phyloP scores from a whole-genome alignment of 2,888 invertebrate genomes.

The Artemia sinica region DNA sequence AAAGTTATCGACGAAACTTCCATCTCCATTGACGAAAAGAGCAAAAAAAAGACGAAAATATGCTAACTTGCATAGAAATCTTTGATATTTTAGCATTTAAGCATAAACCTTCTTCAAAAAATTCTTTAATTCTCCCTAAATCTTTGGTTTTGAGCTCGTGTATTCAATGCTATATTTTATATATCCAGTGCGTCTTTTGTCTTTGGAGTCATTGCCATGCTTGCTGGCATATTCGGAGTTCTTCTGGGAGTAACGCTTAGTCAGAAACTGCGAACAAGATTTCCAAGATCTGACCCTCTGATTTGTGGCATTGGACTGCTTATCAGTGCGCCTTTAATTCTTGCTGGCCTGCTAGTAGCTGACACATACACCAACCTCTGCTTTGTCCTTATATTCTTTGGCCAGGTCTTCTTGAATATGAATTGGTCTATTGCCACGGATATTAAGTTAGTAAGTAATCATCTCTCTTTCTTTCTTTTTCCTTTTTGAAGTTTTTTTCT shows the following conservation, averaged over 20 bases:
- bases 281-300: constrained; percentile 62
- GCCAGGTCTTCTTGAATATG: constrained; percentile 70
- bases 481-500: too few species aligned
- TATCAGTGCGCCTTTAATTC: constrained; percentile 68
- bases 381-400: constrained; percentile 62
- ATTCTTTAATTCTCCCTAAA: too few species aligned
- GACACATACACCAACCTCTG: constrained; percentile 44
- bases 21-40: too few species aligned
- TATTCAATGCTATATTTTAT: too few species aligned
- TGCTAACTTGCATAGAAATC: too few species aligned
- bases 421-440: constrained; percentile 98
- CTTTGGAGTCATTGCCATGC: constrained; percentile 86
- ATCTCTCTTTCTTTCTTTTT: too few species aligned
- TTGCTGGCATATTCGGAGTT: constrained; percentile 80
- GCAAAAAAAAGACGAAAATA: too few species aligned
- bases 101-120: too few species aligned
- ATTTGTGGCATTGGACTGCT: constrained; percentile 80
- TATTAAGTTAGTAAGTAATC: constrained; percentile 68
- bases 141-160: too few species aligned
- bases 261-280: constrained; percentile 45
- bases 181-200: constrained; percentile 57
- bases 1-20: too few species aligned
- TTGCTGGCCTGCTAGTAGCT: constrained; percentile 54
- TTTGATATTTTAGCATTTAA: too few species aligned
- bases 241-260: constrained; percentile 65